phyloP scores from a whole-genome alignment of 2,797 vertebrate genomes.

The Enteromius afrohamiltoni region DNA sequence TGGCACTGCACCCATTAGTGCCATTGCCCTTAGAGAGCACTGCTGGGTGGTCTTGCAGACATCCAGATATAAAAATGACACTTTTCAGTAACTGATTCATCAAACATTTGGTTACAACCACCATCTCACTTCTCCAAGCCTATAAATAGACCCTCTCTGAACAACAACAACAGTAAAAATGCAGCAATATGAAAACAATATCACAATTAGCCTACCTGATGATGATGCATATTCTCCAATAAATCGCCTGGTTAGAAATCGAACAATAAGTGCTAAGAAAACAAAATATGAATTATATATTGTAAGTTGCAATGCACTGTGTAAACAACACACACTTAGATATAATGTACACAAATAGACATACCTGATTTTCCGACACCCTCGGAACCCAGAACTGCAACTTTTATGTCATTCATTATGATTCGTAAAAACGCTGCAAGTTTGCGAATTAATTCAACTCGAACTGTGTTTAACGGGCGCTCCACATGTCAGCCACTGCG shows the following conservation, averaged over 20 bases:
- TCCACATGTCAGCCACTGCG: not conserved
- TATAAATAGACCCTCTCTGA: not conserved
- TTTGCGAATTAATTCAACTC: not conserved
- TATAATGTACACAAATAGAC: not conserved
- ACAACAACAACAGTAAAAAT: not conserved
- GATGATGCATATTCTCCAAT: conserved; percentile 89
- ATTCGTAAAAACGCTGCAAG: not conserved
- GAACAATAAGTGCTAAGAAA: conserved; percentile 81
- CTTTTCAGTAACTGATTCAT: not conserved
- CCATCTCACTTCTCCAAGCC: not conserved
- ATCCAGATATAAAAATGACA: not conserved
- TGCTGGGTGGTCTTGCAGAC: conserved; percentile 1
- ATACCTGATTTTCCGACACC: conserved; percentile 86
- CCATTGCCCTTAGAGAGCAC: not conserved
- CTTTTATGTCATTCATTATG: conserved; percentile 81
- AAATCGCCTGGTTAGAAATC: conserved; percentile 85
- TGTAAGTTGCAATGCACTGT: not conserved
- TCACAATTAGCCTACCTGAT: conserved; percentile 73
- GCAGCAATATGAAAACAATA: not conserved
- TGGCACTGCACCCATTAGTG: not conserved
- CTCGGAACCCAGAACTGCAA: conserved; percentile 81
- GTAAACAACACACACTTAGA: not conserved
- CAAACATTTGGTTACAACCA: not conserved
- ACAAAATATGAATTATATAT: not conserved
- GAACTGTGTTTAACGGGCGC: not conserved